Evolutionary conservation across 1,140 invertebrate species (phyloP).

Genomic region (Brachystomella parvula): DNA sequence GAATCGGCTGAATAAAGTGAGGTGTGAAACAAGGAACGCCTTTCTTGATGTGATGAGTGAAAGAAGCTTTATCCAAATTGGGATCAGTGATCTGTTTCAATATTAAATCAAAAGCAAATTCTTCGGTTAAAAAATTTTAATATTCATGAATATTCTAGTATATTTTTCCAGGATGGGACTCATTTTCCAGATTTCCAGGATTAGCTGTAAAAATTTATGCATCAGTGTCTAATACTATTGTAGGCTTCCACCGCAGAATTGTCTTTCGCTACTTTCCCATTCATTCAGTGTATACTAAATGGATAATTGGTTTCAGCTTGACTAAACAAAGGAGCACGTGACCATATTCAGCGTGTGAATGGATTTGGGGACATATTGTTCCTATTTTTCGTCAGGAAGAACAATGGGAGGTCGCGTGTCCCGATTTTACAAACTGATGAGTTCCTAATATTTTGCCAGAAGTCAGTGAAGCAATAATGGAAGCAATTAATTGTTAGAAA

Average conservation of each 20-base stretch:
- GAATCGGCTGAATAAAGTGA: background rate
- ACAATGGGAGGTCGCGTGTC: background rate
- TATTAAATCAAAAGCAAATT: background rate
- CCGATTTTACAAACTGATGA: slow-evolving; percentile 7
- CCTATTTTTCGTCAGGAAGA: background rate
- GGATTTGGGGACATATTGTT: slow-evolving; percentile 1
- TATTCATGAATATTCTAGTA: background rate
- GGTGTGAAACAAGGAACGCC: background rate
- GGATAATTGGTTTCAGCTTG: slow-evolving; percentile 8
- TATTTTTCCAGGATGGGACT: background rate
- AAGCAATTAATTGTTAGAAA: no score
- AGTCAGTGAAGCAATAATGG: no score
- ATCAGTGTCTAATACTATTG: background rate
- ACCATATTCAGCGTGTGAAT: background rate
- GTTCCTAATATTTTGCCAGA: no score
- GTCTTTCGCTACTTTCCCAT: background rate
- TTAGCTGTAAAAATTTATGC: background rate
- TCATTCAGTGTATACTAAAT: background rate
- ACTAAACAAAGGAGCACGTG: slow-evolving; percentile 7
- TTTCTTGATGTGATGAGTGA: background rate
- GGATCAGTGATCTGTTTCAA: background rate
- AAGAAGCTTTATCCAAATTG: no score
- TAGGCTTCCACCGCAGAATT: background rate
- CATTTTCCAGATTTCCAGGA: background rate
- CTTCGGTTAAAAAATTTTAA: background rate